Conservation (phyloP, 2,888 invertebrate genomes). For the Pseudeuparius sepicola region DNA sequence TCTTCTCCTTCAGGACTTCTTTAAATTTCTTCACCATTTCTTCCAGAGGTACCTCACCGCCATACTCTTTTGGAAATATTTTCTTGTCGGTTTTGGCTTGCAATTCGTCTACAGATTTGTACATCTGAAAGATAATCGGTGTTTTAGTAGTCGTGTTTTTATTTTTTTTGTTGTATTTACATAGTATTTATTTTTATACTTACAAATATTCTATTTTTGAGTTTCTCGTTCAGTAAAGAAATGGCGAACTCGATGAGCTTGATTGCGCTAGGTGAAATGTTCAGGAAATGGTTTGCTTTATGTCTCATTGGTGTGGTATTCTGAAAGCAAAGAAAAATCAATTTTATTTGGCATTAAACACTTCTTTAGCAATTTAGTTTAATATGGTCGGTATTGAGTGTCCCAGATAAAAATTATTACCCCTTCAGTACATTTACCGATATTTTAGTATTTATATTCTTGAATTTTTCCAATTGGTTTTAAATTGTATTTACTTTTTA, state of each 20-base stretch:
- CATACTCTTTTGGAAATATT: conserved; percentile 79
- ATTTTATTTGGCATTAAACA: no score
- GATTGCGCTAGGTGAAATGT: conserved; percentile 71
- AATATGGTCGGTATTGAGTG: no score
- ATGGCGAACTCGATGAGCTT: conserved; percentile 76
- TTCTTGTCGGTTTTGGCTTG: conserved; percentile 59
- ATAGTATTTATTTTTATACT: conserved; percentile 30
- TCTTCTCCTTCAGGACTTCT: conserved; percentile 49
- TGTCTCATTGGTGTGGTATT: conserved; percentile 86
- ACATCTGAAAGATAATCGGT: conserved; percentile 47
- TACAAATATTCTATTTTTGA: conserved; percentile 71
- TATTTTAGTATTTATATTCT: no score
- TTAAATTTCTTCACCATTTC: conserved; percentile 76
- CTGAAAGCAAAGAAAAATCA: conserved; percentile 40
- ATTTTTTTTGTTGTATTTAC: not conserved
- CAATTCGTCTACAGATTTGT: conserved; percentile 64
- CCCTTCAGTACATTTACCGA: no score
- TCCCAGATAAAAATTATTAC: no score
- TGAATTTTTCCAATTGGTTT: no score
- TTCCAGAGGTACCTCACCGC: conserved; percentile 68
- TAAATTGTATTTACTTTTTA: no score
- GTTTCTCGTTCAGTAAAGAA: conserved; percentile 72
- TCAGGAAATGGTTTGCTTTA: conserved; percentile 79
- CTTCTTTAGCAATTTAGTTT: no score
- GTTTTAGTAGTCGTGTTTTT: not conserved